Evolutionary conservation across 2,113 vertebrate genomes (phyloP), one percentile per base, ranked within the genome.

Genomic region (Grantiella picta): DNA sequence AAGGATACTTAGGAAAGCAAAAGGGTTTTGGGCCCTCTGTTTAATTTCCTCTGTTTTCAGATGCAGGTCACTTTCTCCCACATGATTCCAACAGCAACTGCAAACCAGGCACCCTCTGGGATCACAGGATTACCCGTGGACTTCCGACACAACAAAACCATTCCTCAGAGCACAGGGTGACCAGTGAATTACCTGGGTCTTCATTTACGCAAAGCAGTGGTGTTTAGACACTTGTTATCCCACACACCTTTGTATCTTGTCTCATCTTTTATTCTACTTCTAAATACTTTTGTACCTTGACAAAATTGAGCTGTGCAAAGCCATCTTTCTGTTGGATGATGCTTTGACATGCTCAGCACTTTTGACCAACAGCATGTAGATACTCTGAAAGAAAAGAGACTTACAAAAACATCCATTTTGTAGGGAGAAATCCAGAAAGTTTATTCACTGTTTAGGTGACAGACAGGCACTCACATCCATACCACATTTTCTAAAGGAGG

Each of bases 321-420:
- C 5, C 4, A 1, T 60, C 20, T 31, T 69, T 57, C 36, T 17
- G 1, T 29, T 6, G 2, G 8, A 20, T 1, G 2, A 35, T n/a
- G 10, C 29, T 83, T 64, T 47, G 10, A 33, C 7, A 5, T 4
- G 5, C 11, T 72, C 1, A 2, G 19, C 22, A 10, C 5, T 70
- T 49, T 36, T 86, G 80, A 65, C 5, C 33, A 68, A 24, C 1
- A 20, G n/a, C 23, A 10, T 2, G 1, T 8, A 52, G 28, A 28
- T 42, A 49, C 5, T 14, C 21, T 52, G 36, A 57, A 57, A 61
- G 63, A 57, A 65, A 42, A 22, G 12, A 92, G 9, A 12, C 4
- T 69, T 27, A 11, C 4, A 64, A 64, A 73, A 57, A 21, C 1
- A 16, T 18, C 8, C 2, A 9, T 49, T 36, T n/a, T 66, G 14